Evolutionary conservation across 2,888 invertebrate species (phyloP).

Genomic region (Perizoma affinitatum): DNA sequence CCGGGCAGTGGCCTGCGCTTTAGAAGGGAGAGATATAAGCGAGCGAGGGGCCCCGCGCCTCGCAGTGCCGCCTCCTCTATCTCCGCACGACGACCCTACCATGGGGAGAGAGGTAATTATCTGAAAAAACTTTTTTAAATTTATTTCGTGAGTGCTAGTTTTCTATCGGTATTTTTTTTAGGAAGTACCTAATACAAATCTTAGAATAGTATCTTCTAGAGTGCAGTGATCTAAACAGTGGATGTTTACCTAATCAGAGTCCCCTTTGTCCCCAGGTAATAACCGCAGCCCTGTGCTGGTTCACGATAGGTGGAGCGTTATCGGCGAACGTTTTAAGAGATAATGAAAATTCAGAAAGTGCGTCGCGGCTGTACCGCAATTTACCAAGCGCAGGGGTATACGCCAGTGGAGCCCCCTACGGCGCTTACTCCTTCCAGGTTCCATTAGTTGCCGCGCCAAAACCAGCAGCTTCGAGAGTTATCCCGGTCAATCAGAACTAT

Average conservation of each 20-base stretch:
- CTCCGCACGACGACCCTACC: slow-evolving; percentile 57
- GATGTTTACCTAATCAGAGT: slow-evolving; percentile 30
- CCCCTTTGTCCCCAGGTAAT: slow-evolving; percentile 62
- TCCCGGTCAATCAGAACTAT: slow-evolving; percentile 61
- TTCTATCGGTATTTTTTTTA: neutral
- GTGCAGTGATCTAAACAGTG: slow-evolving; percentile 10
- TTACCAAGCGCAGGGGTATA: slow-evolving; percentile 61
- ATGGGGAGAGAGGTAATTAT: slow-evolving; percentile 75
- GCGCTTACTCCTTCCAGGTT: slow-evolving; percentile 65
- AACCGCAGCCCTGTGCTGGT: slow-evolving; percentile 60
- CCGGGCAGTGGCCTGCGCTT: slow-evolving; percentile 42
- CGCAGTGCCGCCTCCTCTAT: slow-evolving; percentile 68
- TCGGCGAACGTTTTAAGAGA: slow-evolving; percentile 54
- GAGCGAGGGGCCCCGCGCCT: slow-evolving; percentile 57
- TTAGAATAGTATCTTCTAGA: neutral
- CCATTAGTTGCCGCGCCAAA: slow-evolving; percentile 58
- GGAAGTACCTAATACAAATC: neutral
- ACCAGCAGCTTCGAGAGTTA: slow-evolving; percentile 50
- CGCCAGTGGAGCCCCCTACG: slow-evolving; percentile 69
- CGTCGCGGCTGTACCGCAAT: slow-evolving; percentile 63
- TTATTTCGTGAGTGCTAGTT: slow-evolving; percentile 4
- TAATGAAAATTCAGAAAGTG: slow-evolving; percentile 65
- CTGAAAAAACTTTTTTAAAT: slow-evolving; percentile 23
- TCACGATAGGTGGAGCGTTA: slow-evolving; percentile 52
- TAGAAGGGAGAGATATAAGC: slow-evolving; percentile 63